A percentile compares a stretch with the other conserved stretches of the same genome.
These are phyloP conservation scores for Enteromius afrohamiltoni DNA, from an alignment of 2,797 vertebrate genomes.

Conservation along the genomic window DNA sequence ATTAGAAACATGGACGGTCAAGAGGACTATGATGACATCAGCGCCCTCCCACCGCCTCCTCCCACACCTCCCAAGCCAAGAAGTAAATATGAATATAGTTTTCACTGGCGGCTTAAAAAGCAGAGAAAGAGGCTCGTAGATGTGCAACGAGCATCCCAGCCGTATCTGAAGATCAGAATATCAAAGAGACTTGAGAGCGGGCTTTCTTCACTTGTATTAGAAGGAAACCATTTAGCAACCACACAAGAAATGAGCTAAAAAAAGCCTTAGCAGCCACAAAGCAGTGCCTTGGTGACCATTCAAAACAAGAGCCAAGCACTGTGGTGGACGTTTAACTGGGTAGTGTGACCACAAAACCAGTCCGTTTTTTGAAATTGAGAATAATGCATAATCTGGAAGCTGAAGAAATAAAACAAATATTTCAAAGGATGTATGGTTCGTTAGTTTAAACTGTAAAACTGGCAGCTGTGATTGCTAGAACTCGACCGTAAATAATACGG, in stretches of 20 bases:
- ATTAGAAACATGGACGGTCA: constrained; percentile 35
- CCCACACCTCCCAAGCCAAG: constrained; percentile 54
- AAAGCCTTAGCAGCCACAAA: background rate
- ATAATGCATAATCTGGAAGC: no score
- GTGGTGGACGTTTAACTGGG: background rate
- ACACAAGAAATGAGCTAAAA: no score
- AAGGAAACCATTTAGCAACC: background rate
- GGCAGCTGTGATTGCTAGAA: no score
- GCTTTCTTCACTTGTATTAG: background rate
- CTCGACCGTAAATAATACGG: no score
- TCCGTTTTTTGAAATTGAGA: background rate
- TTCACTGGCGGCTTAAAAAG: background rate
- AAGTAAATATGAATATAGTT: constrained; percentile 28
- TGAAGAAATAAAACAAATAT: no score
- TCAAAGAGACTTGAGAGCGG: background rate
- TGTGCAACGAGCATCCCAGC: background rate
- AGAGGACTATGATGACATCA: constrained; percentile 66
- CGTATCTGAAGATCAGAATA: background rate
- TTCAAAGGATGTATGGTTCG: no score
- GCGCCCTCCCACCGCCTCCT: constrained; percentile 55
- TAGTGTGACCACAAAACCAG: no score
- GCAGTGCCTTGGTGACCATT: background rate
- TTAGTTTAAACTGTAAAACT: no score
- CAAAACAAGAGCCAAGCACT: background rate
- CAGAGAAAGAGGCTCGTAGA: background rate